Evolutionary conservation across 2,888 invertebrate genomes (phyloP), one percentile per base, ranked within the genome.

Genomic region (Emmelina monodactyla): DNA sequence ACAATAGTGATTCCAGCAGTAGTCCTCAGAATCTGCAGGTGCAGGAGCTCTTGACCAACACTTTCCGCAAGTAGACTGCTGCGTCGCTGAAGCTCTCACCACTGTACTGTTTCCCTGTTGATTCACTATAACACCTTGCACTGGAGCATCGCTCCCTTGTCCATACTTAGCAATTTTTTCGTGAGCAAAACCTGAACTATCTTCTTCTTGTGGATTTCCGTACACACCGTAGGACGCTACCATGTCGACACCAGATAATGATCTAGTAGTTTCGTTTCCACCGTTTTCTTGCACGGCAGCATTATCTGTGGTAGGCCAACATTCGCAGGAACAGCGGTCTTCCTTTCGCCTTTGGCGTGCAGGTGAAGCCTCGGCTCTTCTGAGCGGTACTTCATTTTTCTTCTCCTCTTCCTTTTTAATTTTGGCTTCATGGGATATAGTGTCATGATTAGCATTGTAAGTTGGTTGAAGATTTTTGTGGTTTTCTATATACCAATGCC

Each of bases 181-280:
- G 16, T 76, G 54, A 1, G 70, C 79, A 37, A 82, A 82, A 1
- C 81, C 81, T 10, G 80, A 75, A 49, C 71, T 75, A 7, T 81
- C 80, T 14, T 79, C 79, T 7, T 81, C 80, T 34, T 76, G 71
- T 6, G 76, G 72, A 42, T 75, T 76, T 7, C 78, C 76, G 34
- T 82, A 82, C 14, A 82, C 81, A 0, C 82, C 82, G 42, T 82
- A 82, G 10, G 81, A 81, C 2, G 79, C 81, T 31, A 82, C 79
- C 75, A 81, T 81, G 41, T 76, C 81, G 3, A 79, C 78, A 6
- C 80, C 80, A 9, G 81, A 79, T 16, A 78, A 54, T 2, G 79
- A 79, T 37, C 79, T 62, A 14, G 76, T 69, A 10, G 76, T 67
- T 42, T 71, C 71, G 38, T 67, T 71, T 36, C 55, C 53, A 45